These are phyloP conservation scores for Argopecten irradians DNA, from an alignment of 1,140 invertebrate genomes.

Conservation along the genomic window DNA sequence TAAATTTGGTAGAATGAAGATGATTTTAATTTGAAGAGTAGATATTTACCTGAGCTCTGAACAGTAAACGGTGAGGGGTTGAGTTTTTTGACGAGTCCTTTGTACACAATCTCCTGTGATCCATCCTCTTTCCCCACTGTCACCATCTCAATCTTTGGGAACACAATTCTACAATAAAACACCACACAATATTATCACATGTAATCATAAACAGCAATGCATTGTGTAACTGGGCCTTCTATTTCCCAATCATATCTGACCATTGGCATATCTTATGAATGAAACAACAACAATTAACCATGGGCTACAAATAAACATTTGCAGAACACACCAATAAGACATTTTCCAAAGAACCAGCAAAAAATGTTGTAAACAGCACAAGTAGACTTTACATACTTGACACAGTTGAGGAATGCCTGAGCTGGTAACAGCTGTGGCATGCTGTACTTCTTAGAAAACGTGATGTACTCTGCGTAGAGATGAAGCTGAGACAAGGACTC, in stretches of 20 bases:
- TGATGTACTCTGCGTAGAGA: conserved; percentile 68
- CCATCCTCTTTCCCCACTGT: conserved; percentile 80
- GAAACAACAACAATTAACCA: neutral
- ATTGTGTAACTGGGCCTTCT: neutral
- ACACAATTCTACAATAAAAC: conserved; percentile 55
- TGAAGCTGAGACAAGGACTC: conserved; percentile 60
- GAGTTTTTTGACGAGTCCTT: conserved; percentile 80
- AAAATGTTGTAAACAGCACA: neutral
- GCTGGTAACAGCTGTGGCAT: conserved; percentile 61
- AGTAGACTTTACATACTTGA: conserved; percentile 63
- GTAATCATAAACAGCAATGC: neutral
- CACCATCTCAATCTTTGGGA: conserved; percentile 65
- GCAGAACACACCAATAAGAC: neutral
- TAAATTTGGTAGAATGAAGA: neutral
- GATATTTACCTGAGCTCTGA: conserved; percentile 50
- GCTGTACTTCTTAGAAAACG: conserved; percentile 63
- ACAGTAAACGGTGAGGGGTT: conserved; percentile 71
- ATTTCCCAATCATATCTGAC: neutral
- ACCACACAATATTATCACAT: neutral
- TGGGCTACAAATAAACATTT: neutral
- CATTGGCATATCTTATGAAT: neutral
- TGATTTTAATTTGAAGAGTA: no score
- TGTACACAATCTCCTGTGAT: conserved; percentile 82
- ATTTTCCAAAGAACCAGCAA: neutral
- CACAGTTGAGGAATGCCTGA: conserved; percentile 62